Evolutionary conservation across 2,797 vertebrate genomes (phyloP).

Genomic region (Natrix natrix): DNA sequence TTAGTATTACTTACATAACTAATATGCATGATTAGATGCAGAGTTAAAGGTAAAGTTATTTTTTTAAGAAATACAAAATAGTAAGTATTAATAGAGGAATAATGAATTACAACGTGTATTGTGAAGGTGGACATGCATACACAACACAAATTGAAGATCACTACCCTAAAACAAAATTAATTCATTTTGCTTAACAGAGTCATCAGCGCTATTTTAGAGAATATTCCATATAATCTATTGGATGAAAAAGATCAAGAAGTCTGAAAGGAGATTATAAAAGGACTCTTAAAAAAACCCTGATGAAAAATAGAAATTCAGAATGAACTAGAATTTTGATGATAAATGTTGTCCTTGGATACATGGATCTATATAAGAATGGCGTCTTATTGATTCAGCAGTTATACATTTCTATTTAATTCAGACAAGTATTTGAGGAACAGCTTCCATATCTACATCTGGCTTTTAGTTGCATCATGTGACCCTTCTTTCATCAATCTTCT

Average conservation of each 20-base stretch:
- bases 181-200: neutral
- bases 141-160: neutral
- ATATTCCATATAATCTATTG: neutral
- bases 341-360: neutral
- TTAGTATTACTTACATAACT: neutral
- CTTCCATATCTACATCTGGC: neutral
- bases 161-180: neutral
- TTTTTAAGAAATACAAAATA: neutral
- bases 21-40: neutral
- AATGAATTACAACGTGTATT: neutral
- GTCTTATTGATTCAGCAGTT: neutral
- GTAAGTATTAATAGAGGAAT: neutral
- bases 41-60: neutral
- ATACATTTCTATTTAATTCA: neutral
- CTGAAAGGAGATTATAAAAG: neutral
- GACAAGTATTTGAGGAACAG: neutral
- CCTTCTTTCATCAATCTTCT: neutral
- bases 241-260: neutral
- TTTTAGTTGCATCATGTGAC: neutral
- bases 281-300: neutral
- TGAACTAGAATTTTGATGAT: neutral
- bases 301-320: neutral
- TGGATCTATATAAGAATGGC: neutral
- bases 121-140: neutral
- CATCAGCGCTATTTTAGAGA: neutral